Evolutionary conservation across 2,797 vertebrate species (phyloP), one percentile per base, ranked within the genome.

Genomic region (Telmatherina bonti): DNA sequence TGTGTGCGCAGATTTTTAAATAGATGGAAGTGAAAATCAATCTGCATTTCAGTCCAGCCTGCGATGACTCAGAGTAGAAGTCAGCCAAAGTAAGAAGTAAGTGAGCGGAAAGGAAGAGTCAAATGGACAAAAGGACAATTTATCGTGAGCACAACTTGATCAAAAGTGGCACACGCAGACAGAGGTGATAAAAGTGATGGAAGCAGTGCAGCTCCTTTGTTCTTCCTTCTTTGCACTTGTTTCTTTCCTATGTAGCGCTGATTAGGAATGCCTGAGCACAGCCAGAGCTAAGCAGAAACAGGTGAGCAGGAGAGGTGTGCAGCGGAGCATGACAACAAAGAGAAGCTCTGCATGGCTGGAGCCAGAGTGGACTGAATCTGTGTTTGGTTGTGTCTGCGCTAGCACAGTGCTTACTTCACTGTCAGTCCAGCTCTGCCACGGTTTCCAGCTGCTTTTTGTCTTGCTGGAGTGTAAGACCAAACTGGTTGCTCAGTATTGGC

Each of bases 241-340:
- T 72, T 87, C 81, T 88, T 90, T 88, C 72, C 85, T 75, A 69
- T 77, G 70, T 86, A 53, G 72, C 71, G 63, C 78, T 87, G 87
- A 92, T 90, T 87, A 88, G 83, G 74, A 78, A 74, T 77, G 78
- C 72, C 62, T 65, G 62, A 60, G 75, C 73, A 58, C 65, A 78
- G 76, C 68, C 73, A 82, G 31, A 53, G 49, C 78, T 92, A 91
- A 94, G 29, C 76, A 87, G 78, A 91, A 93, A 86, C 93, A 93
- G 90, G 81, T 93, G 92, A 88, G 45, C 65, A 35, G 64, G 29
- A 65, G 81, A 81, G 79, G 81, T 61, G 61, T 63, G 51, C 55
- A 56, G 59, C 56, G 13, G 71, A 74, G 65, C 69, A 71, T 18
- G 51, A 53, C 51, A 88, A 85, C 74, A 84, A 82, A 80, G 81